These are phyloP conservation scores for Cliona cf. orientalis DNA, from an alignment of 37 sponge, comb jelly and placozoan species.

Conservation along the genomic window DNA sequence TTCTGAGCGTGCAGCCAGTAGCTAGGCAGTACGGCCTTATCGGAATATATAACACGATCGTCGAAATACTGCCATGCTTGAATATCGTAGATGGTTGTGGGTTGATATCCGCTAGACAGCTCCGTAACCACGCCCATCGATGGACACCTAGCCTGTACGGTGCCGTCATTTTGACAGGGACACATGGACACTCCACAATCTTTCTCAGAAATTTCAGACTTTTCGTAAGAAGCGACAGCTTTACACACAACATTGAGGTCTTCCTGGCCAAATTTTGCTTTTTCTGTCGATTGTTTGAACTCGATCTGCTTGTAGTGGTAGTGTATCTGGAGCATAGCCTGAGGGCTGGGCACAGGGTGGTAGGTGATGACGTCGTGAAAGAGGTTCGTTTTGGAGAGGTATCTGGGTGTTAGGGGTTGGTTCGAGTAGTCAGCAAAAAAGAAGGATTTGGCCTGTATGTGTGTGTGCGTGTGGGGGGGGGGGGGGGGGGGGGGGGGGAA, in stretches of 20 bases:
- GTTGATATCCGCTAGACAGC: neutral
- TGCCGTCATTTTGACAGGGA: neutral
- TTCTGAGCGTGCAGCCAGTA: constrained; percentile 5
- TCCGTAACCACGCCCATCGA: neutral
- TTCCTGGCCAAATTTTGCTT: neutral
- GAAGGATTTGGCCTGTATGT: constrained; percentile 11
- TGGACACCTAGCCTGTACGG: constrained; percentile 1
- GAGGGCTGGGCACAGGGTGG: constrained; percentile 22
- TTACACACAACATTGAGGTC: constrained; percentile 14
- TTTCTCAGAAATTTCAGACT: neutral
- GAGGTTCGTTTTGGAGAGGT: neutral
- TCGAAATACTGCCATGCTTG: constrained; percentile 55
- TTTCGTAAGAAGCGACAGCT: neutral
- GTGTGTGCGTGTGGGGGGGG: too few species aligned
- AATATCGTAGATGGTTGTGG: constrained; percentile 21
- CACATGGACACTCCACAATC: neutral
- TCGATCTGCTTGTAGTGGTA: constrained; percentile 44
- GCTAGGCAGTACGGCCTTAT: neutral
- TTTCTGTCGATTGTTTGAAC: neutral
- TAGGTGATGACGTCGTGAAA: constrained; percentile 36
- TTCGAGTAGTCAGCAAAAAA: constrained; percentile 6
- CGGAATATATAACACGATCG: constrained; percentile 6
- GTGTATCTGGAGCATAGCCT: constrained; percentile 43
- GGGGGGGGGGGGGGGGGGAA: neutral
- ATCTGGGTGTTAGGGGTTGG: neutral